A percentile compares a stretch with the other conserved stretches of the same genome.
Conservation (phyloP, 1,140 invertebrate species). For the Archegozetes longisetosus region DNA sequence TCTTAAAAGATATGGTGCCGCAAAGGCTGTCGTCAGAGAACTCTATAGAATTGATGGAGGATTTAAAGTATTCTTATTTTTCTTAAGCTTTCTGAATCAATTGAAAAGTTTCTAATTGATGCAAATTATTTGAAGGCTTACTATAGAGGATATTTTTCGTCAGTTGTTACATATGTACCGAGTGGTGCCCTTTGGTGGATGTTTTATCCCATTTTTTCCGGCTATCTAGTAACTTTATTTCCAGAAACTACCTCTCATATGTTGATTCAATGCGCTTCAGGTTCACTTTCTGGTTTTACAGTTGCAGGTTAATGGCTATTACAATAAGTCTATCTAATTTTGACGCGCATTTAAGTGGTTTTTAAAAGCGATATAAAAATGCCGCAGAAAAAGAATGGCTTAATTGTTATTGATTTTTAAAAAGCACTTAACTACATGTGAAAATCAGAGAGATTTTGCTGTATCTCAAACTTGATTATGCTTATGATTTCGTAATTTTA, state of each 20-base stretch:
- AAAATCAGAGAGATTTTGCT: too few species aligned
- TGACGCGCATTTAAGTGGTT: too few species aligned
- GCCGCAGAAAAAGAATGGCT: too few species aligned
- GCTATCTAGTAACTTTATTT: slow-evolving; percentile 51
- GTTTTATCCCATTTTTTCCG: slow-evolving; percentile 85
- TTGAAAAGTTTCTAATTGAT: too few species aligned
- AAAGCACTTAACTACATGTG: too few species aligned
- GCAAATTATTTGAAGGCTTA: slow-evolving; percentile 74
- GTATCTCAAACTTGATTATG: too few species aligned
- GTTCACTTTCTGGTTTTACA: slow-evolving; percentile 74
- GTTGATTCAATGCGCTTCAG: slow-evolving; percentile 70
- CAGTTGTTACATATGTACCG: slow-evolving; percentile 77
- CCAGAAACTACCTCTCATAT: slow-evolving; percentile 63
- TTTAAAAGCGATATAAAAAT: too few species aligned
- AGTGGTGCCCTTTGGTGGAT: slow-evolving; percentile 94
- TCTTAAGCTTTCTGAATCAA: background rate
- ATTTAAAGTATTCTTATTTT: background rate
- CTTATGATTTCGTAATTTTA: too few species aligned
- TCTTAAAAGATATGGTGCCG: slow-evolving; percentile 28
- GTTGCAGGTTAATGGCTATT: slow-evolving; percentile 41
- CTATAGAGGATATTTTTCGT: slow-evolving; percentile 82
- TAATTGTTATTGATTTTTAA: too few species aligned
- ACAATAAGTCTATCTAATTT: too few species aligned
- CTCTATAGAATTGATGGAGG: slow-evolving; percentile 60
- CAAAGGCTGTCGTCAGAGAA: slow-evolving; percentile 48